Percentiles rank a stretch among this genome's conserved stretches.
phyloP scores from a whole-genome alignment of 2,888 invertebrate species.

The Leptopilina syphax region DNA sequence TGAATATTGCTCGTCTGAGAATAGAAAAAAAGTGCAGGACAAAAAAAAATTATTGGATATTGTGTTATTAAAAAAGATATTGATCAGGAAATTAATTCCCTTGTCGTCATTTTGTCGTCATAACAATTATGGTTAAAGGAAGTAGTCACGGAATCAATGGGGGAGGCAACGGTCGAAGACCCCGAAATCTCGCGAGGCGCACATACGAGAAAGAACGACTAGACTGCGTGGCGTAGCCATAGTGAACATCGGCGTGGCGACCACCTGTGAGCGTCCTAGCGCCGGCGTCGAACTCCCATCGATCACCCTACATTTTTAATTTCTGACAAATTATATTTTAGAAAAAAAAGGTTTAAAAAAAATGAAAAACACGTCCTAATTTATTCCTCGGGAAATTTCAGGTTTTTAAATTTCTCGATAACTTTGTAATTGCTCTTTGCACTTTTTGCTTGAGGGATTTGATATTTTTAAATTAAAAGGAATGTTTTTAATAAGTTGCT shows the following conservation, averaged over 20 bases:
- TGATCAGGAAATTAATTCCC: background rate
- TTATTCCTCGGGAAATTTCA: too few species aligned
- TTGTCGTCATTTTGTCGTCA: slow-evolving; percentile 58
- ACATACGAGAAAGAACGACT: slow-evolving; percentile 63
- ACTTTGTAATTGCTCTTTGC: too few species aligned
- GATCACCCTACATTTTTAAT: slow-evolving; percentile 21
- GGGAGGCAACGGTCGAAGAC: slow-evolving; percentile 63
- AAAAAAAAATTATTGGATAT: too few species aligned
- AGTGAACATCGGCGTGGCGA: slow-evolving; percentile 57
- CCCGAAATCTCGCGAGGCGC: slow-evolving; percentile 64
- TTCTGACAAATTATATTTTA: background rate
- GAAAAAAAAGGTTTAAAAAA: too few species aligned
- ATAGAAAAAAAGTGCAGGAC: too few species aligned
- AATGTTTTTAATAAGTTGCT: too few species aligned
- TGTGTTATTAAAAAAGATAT: background rate
- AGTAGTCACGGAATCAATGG: slow-evolving; percentile 60
- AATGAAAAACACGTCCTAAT: too few species aligned
- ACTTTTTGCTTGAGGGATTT: too few species aligned
- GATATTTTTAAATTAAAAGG: too few species aligned
- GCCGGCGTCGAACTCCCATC: slow-evolving; percentile 66
- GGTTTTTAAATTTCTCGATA: too few species aligned
- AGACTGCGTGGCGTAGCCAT: slow-evolving; percentile 68
- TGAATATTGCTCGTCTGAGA: too few species aligned
- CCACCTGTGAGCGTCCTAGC: slow-evolving; percentile 72
- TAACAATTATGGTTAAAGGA: slow-evolving; percentile 66